phyloP scores from a whole-genome alignment of 2,797 vertebrate species.

The Schizopygopsis malacanthus region DNA sequence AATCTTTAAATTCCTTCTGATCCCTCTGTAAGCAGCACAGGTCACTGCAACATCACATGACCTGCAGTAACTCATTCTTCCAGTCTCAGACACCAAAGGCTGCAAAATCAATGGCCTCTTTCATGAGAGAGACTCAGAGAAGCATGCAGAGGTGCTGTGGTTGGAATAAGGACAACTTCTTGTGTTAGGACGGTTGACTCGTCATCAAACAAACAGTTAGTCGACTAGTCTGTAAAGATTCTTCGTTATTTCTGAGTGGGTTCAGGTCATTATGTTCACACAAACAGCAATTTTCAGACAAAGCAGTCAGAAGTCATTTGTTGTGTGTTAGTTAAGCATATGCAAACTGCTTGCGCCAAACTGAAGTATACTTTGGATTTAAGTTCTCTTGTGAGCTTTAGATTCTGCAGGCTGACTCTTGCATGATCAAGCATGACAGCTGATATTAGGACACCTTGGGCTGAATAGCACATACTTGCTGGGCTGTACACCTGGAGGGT shows the following conservation, averaged over 20 bases:
- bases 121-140: constrained; percentile 49
- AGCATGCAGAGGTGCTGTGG: not conserved
- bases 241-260: not conserved
- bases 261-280: not conserved
- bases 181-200: constrained; percentile 14
- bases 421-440: not conserved
- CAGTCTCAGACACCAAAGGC: constrained; percentile 16
- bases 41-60: constrained; percentile 41
- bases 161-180: not conserved
- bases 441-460: not conserved
- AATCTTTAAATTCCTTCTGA: not conserved
- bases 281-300: not conserved
- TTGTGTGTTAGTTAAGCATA: not conserved
- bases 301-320: not conserved
- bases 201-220: not conserved
- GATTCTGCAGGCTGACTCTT: not conserved
- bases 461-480: not conserved
- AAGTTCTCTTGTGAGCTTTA: constrained; percentile 17
- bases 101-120: constrained; percentile 55
- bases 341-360: not conserved
- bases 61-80: constrained; percentile 34
- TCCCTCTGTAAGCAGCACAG: constrained; percentile 35
- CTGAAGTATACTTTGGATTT: not conserved
- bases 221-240: not conserved
- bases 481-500: not conserved